Conservation (phyloP, 2,113 vertebrate genomes). For the Carassius carassius region DNA sequence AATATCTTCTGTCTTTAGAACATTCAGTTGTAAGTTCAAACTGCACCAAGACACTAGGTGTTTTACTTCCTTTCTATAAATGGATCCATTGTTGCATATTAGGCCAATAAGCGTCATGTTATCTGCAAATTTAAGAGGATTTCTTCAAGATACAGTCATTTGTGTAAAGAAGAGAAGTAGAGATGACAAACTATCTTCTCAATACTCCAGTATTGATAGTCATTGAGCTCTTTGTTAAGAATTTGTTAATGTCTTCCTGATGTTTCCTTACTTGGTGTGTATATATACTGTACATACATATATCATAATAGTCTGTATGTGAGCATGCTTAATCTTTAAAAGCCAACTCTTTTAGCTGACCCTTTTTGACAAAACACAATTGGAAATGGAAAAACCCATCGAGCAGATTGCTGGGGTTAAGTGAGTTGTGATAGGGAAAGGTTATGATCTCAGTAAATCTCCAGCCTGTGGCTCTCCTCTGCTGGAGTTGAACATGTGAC, state of each 20-base stretch:
- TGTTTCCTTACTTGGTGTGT: background rate
- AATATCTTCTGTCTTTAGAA: background rate
- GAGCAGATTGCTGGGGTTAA: background rate
- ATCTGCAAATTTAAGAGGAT: background rate
- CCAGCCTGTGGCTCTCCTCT: background rate
- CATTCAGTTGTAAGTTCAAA: background rate
- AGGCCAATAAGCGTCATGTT: background rate
- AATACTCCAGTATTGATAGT: background rate
- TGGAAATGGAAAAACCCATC: background rate
- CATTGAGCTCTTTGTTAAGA: background rate
- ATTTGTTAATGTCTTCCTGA: no score
- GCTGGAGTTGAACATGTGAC: background rate
- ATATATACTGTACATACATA: background rate
- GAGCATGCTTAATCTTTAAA: background rate
- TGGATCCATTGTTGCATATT: background rate
- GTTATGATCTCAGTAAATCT: constrained; percentile 3
- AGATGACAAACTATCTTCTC: background rate
- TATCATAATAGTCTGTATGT: background rate
- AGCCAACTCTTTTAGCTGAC: background rate
- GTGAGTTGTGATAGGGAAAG: background rate
- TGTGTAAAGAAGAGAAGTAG: background rate
- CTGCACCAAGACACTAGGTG: background rate
- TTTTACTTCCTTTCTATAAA: background rate
- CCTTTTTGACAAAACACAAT: background rate
- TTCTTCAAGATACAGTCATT: background rate